These are phyloP conservation scores for Clusia tigrina DNA, from an alignment of 2,888 invertebrate species.

Conservation along the genomic window DNA sequence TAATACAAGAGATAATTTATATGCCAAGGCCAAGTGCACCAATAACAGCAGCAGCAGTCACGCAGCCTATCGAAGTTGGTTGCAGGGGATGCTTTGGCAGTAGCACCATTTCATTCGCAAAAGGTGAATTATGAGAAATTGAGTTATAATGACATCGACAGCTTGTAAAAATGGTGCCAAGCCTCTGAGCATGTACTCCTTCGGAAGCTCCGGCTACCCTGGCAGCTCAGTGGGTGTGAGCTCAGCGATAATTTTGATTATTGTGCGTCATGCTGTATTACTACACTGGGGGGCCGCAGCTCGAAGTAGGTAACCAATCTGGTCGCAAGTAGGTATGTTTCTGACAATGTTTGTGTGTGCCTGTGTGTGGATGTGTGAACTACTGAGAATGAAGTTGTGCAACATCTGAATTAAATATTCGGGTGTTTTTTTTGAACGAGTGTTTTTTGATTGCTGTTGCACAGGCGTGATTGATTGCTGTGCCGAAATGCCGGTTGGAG, in stretches of 20 bases:
- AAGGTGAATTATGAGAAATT: slow-evolving; percentile 59
- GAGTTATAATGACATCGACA: slow-evolving; percentile 62
- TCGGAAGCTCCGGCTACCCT: background rate
- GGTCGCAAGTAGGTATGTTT: background rate
- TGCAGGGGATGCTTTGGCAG: slow-evolving; percentile 34
- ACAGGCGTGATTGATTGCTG: background rate
- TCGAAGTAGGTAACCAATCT: background rate
- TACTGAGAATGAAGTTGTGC: slow-evolving; percentile 25
- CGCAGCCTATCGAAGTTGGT: slow-evolving; percentile 18
- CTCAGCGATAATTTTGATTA: slow-evolving; percentile 7
- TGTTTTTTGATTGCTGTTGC: background rate
- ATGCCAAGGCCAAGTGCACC: slow-evolving; percentile 37
- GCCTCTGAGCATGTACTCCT: slow-evolving; percentile 7
- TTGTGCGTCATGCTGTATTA: background rate
- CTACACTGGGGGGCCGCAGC: background rate
- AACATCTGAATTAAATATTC: slow-evolving; percentile 1
- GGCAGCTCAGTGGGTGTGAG: background rate
- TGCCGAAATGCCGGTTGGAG: background rate
- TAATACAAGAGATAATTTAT: slow-evolving; percentile 57
- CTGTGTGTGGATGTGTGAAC: slow-evolving; percentile 24
- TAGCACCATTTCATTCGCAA: slow-evolving; percentile 22
- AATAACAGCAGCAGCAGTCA: background rate
- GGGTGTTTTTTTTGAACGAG: background rate
- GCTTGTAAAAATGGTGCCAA: slow-evolving; percentile 52
- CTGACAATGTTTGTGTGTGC: too few relatives aligned